Base-by-base conservation (phyloP, 2,797 vertebrate genomes). In the Sarcophilus harrisii region DNA sequence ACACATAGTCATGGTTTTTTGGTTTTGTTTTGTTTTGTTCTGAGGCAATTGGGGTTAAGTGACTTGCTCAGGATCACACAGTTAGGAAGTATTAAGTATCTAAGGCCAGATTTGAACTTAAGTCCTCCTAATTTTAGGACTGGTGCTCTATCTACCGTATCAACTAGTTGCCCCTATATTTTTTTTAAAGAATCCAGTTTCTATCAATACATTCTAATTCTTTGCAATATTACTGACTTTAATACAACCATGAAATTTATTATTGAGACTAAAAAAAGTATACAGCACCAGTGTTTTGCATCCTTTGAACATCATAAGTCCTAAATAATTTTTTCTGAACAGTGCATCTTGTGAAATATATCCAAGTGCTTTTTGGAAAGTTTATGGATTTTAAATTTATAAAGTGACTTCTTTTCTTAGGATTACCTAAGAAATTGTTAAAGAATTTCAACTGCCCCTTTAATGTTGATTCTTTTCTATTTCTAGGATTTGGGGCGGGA, bases 401-500 rank as follows among this genome's bases (percentile, higher is more conserved):
- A 91, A 16, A 93, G 1, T 95, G 45, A 38, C 3, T 92, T 92
- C 90, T 90, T 0, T 1, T 94, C 16, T 94, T 38, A 59, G 18
- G 91, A 58, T 81, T 0, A 91, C 57, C 14, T 94, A 92, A 94
- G 38, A 32, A 21, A 92, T 18, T 95, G 0, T 81, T 95, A 59
- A 92, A 38, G 29, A 87, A 95, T 90, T 95, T 91, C 91, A 91
- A 96, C n/a, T 49, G 24, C 38, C 21, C 1, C 38, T 81, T 97
- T 95, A 94, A 60, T 93, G 21, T 90, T 95, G 87, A 87, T 91
- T 60, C 73, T 90, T 94, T 93, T 93, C 45, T 93, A 66, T 89
- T 90, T 97, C 38, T 59, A 4, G 94, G 38, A 57, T 38, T 73
- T 73, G 54, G 54, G 54, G 54, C 1, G 8, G 8, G 0, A 0